Conservation (phyloP, 2,888 invertebrate genomes). For the Disparrhopalites patrizii region DNA sequence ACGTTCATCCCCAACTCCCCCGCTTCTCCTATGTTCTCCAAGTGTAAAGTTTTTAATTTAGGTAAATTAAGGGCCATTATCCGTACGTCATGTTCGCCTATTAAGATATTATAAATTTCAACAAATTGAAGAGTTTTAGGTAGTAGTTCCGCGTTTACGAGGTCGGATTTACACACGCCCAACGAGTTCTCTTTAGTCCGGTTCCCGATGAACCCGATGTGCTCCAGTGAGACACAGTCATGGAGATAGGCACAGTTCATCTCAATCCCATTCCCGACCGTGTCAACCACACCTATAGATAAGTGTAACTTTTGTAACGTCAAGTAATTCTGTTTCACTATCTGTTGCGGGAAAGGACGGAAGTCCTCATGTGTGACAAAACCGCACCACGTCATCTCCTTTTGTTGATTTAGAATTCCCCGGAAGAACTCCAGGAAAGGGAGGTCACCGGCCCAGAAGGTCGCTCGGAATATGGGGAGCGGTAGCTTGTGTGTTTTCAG, state of each 20-base stretch:
- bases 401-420: slow-evolving; percentile 15
- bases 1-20: slow-evolving; percentile 17
- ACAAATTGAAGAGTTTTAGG: slow-evolving; percentile 25
- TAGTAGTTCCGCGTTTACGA: slow-evolving; percentile 10
- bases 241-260: slow-evolving; percentile 16
- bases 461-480: slow-evolving; percentile 13
- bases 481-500: slow-evolving; percentile 2
- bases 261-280: slow-evolving; percentile 2
- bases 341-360: slow-evolving; percentile 18
- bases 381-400: slow-evolving; percentile 20
- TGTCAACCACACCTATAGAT: slow-evolving; percentile 17
- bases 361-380: slow-evolving; percentile 25
- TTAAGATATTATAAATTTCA: slow-evolving; percentile 17
- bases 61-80: slow-evolving; percentile 4
- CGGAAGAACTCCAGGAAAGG: slow-evolving; percentile 21
- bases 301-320: slow-evolving; percentile 20
- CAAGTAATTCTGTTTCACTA: slow-evolving; percentile 17
- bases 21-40: slow-evolving; percentile 21
- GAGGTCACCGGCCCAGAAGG: slow-evolving; percentile 20
- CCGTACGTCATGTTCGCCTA: slow-evolving; percentile 10
- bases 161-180: neutral
- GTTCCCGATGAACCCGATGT: slow-evolving; percentile 21
- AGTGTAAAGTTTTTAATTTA: slow-evolving; percentile 15
- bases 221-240: slow-evolving; percentile 18
- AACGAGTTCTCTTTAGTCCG: slow-evolving; percentile 8